Percentiles rank a stretch among this genome's conserved stretches.
Conservation (phyloP, 1,140 invertebrate species). For the Drosophila suzukii region DNA sequence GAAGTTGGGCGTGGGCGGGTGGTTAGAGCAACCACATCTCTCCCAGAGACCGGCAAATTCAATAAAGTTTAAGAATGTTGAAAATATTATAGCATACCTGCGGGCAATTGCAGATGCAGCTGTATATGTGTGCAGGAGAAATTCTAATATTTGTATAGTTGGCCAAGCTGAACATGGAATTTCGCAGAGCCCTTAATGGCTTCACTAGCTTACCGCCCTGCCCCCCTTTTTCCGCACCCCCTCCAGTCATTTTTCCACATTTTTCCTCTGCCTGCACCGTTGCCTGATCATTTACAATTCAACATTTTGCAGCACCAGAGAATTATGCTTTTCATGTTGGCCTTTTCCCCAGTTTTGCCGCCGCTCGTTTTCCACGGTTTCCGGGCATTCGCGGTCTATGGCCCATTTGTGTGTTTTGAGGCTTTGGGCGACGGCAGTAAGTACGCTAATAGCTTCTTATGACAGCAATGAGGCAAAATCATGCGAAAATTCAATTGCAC, state of each 20-base stretch:
- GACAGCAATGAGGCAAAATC: conserved; percentile 57
- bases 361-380: conserved; percentile 16
- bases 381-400: conserved; percentile 24
- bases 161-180: conserved; percentile 41
- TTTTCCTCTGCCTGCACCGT: conserved; percentile 16
- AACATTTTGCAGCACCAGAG: conserved; percentile 63
- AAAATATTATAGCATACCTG: conserved; percentile 42
- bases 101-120: conserved; percentile 2
- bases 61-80: conserved; percentile 60
- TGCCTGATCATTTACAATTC: conserved; percentile 75
- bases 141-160: conserved; percentile 35
- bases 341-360: conserved; percentile 30
- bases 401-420: conserved; percentile 32
- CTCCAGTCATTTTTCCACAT: conserved; percentile 1
- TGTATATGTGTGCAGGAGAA: conserved; percentile 37
- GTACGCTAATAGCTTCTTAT: conserved; percentile 76
- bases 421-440: conserved; percentile 43
- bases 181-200: conserved; percentile 59
- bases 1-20: conserved; percentile 29
- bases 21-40: conserved; percentile 3
- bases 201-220: conserved; percentile 28
- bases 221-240: conserved; percentile 1
- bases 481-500: conserved; percentile 51
- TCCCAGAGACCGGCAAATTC: conserved; percentile 37
- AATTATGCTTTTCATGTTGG: conserved; percentile 71